Evolutionary conservation across 1,140 invertebrate genomes (phyloP).

Genomic region (Aphelenchoides avenae): DNA sequence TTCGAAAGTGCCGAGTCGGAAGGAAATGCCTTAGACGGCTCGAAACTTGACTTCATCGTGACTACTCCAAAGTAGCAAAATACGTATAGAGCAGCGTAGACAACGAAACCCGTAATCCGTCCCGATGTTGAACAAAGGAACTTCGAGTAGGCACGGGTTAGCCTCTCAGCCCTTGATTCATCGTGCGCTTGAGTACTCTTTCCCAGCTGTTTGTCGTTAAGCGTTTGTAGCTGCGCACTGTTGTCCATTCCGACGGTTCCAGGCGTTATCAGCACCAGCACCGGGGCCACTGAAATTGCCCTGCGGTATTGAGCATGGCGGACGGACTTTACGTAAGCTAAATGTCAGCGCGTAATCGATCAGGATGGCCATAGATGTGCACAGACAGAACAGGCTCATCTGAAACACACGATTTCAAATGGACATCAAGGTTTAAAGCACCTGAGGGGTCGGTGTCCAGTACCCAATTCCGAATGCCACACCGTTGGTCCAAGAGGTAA

Average conservation of each 20-base stretch:
- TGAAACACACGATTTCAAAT: conserved; percentile 20
- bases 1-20: conserved; percentile 52
- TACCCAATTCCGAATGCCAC: conserved; percentile 57
- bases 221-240: no score
- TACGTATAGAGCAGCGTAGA: conserved; percentile 36
- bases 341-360: conserved; percentile 58
- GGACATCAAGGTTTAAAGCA: conserved; percentile 1
- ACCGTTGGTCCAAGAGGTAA: conserved; percentile 55
- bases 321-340: no score
- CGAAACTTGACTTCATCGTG: conserved; percentile 50
- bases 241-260: no score
- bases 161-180: no score
- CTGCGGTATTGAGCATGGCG: no score
- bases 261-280: no score
- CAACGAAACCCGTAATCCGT: conserved; percentile 19
- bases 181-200: conserved; percentile 7
- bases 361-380: conserved; percentile 54
- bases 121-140: conserved; percentile 49
- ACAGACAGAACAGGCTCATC: conserved; percentile 57
- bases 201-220: not conserved
- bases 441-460: conserved; percentile 55
- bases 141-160: conserved; percentile 32
- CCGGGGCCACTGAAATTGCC: no score
- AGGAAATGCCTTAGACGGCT: conserved; percentile 57
- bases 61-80: conserved; percentile 40